Evolutionary conservation across 2,888 invertebrate genomes (phyloP), one percentile per base, ranked within the genome.

Genomic region (Eledona agricola): DNA sequence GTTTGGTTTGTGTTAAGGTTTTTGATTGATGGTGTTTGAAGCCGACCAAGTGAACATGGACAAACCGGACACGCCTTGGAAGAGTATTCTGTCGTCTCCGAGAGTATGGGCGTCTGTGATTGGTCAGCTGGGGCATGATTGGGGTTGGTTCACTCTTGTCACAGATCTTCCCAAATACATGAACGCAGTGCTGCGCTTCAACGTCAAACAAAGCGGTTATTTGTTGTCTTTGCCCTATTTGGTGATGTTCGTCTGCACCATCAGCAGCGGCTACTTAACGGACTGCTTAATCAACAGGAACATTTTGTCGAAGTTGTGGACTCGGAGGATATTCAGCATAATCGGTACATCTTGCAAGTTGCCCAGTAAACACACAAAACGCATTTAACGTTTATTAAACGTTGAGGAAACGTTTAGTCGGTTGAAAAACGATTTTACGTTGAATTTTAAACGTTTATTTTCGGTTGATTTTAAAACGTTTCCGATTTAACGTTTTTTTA

Each of bases 181-280:
- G 83, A 83, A 80, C 25, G 83, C 84, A 50, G 82, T 86, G 1
- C 71, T 87, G 40, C 81, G 83, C 66, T 85, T 85, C 70, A 79
- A 84, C 63, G 82, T 86, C 42, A 78, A 81, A 59, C 74, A 81
- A 60, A 85, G 86, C 42, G 85, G 86, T 1, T 70, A 81, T 0
- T 75, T 84, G 19, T 83, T 85, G 0, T 79, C 86, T 0, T 59
- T 86, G 9, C 87, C 87, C 0, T 86, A 85, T 64, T 71, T 83
- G 0, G 79, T 82, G 0, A 85, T 86, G 83, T 85, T 84, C 83
- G 57, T 84, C 2, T 10, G 15, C 3, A 17, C 25, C 6, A 25
- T 50, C 6, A 6, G 4, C 7, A 4, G 7, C 10, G 42, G 50
- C 3, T 11, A n/a, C 6, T 4, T 42, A 1, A 5, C 16, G 6